phyloP scores from a whole-genome alignment of 2,113 vertebrate genomes.

The Mesoclemmys tuberculata region DNA sequence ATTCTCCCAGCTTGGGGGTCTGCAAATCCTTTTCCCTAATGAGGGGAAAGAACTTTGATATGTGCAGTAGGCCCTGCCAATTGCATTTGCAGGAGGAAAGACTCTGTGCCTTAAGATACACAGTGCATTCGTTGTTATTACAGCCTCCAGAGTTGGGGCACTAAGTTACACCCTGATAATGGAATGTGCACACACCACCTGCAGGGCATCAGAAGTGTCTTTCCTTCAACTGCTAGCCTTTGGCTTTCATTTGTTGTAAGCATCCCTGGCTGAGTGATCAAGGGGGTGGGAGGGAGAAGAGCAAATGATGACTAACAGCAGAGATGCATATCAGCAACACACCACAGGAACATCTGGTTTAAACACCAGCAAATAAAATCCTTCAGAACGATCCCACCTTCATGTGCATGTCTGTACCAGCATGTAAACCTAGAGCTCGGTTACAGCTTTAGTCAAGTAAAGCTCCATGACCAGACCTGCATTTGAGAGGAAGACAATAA shows the following conservation, averaged over 20 bases:
- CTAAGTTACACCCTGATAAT: conserved; percentile 46
- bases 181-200: conserved; percentile 64
- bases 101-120: background rate
- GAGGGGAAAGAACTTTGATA: background rate
- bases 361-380: background rate
- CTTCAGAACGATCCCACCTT: background rate
- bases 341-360: conserved; percentile 67
- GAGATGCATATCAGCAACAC: conserved; percentile 45
- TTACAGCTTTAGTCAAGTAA: conserved; percentile 49
- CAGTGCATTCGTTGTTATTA: background rate
- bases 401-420: conserved; percentile 49
- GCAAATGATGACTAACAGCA: conserved; percentile 65
- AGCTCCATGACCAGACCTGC: conserved; percentile 62
- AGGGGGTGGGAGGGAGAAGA: conserved; percentile 49
- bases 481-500: conserved; percentile 9
- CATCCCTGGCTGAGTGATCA: conserved; percentile 31
- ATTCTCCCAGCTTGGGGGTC: conserved; percentile 20
- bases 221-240: conserved; percentile 64
- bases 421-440: background rate
- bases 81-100: background rate
- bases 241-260: conserved; percentile 64
- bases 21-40: background rate
- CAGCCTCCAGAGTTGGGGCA: conserved; percentile 37
- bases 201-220: conserved; percentile 41
- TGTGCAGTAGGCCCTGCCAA: background rate